Conservation (phyloP, 2,888 invertebrate species). For the Agonopterix heracliana region DNA sequence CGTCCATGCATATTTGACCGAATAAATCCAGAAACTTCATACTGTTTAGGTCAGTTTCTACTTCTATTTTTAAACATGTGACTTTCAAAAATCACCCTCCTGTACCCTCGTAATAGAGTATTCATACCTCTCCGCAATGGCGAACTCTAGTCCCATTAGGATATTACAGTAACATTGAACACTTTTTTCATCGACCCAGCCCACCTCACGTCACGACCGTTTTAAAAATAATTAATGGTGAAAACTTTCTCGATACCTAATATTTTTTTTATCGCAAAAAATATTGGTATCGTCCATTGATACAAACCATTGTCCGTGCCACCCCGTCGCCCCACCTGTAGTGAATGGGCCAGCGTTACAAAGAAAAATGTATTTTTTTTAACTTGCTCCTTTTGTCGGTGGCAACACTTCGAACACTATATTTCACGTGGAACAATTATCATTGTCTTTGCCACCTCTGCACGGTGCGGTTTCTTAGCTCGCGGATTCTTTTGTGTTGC, state of each 20-base stretch:
- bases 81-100: no score
- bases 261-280: constrained; percentile 53
- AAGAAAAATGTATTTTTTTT: constrained; percentile 59
- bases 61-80: no score
- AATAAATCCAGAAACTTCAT: no score
- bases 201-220: constrained; percentile 29
- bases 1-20: no score
- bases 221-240: constrained; percentile 56
- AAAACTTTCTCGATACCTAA: constrained; percentile 43
- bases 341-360: constrained; percentile 64
- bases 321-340: constrained; percentile 66
- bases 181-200: constrained; percentile 19
- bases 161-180: no score
- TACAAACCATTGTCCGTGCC: constrained; percentile 60
- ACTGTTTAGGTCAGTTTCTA: no score
- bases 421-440: constrained; percentile 74
- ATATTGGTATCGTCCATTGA: constrained; percentile 63
- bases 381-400: constrained; percentile 63
- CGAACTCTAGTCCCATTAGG: no score
- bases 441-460: constrained; percentile 73
- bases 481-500: constrained; percentile 35
- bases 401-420: constrained; percentile 73
- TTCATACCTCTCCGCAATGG: no score
- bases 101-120: no score
- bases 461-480: constrained; percentile 47